phyloP scores from a whole-genome alignment of 2,797 vertebrate species.

The Characodon lateralis region DNA sequence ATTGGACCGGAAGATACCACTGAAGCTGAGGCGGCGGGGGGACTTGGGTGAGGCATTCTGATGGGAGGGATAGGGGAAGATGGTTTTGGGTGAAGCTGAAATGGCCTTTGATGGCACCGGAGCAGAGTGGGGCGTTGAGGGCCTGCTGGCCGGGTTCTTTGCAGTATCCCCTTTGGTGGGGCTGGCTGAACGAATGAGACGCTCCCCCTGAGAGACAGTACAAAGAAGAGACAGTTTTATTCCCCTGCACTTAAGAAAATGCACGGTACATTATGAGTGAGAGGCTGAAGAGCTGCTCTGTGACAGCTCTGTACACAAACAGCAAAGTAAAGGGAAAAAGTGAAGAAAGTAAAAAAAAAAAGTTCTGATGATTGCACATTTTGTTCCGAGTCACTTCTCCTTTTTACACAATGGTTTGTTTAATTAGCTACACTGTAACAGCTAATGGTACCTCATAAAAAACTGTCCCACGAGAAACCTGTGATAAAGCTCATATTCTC shows the following conservation, averaged over 20 bases:
- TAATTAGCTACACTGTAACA: conserved; percentile 8
- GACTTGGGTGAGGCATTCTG: conserved; percentile 92
- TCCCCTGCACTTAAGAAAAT: neutral
- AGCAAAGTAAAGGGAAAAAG: neutral
- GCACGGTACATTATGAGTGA: conserved; percentile 10
- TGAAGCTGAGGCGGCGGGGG: conserved; percentile 96
- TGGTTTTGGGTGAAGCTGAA: conserved; percentile 87
- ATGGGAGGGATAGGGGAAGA: conserved; percentile 89
- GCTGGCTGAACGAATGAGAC: conserved; percentile 81
- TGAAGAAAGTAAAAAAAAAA: conserved; percentile 27
- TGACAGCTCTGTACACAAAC: neutral
- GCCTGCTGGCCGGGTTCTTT: conserved; percentile 76
- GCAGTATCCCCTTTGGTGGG: conserved; percentile 84
- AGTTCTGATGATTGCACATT: conserved; percentile 26
- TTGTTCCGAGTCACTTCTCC: conserved; percentile 39
- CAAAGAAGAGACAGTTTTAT: conserved; percentile 26
- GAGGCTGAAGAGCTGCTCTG: conserved; percentile 5
- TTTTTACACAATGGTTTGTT: conserved; percentile 48
- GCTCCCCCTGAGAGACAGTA: conserved; percentile 82
- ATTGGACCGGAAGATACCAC: conserved; percentile 93
- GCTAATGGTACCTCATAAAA: conserved; percentile 25
- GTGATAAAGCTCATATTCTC: conserved; percentile 2
- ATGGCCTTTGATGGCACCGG: conserved; percentile 82
- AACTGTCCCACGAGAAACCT: conserved; percentile 2
- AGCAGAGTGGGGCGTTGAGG: conserved; percentile 86